Base-by-base conservation (phyloP, 2,113 vertebrate species). In the Acanthisitta chloris region DNA sequence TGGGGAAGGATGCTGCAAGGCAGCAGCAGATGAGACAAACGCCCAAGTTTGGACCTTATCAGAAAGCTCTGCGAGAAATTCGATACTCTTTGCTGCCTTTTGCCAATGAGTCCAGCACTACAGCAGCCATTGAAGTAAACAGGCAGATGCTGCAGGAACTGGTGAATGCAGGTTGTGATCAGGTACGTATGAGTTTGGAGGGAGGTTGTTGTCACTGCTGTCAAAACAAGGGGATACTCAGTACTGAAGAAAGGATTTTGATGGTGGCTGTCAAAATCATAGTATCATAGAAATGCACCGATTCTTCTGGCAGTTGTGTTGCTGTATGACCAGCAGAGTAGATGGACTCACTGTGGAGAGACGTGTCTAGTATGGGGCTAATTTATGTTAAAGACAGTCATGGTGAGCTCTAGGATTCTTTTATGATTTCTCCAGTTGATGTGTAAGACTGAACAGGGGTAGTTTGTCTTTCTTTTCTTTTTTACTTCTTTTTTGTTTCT, bases 61-160 rank as follows among this genome's bases (percentile, higher is more conserved):
- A 99, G 98, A 99, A 98, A 93, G 99, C 99, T 34, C 94, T 99
- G 88, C 96, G 99, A 76, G 99, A 99, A 97, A 99, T 99, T 96
- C 98, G 99, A 70, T 99, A 99, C 86, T 99, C 99, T n/a, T 98
- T 99, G 92, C 97, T 99, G 98, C 99, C 99, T 40, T 99, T 99
- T 46, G 99, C 99, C 88, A 99, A 99, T 23, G 99, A 99, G 79
- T 99, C 98, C 0, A 98, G 99, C 31, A 96, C 98, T 12, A 95
- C 98, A 3, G 92, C 98, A 1, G 86, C 98, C 1, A 97, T 98
- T 48, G 99, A 99, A 91, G 99, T 99, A 45, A 99, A 99, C 86
- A 97, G 99, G 46, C 99, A 99, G 91, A 99, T 99, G 99, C 98
- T 99, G 17, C 99, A 99, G 97, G 99, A 99, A 16, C 96, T 99